Percentiles rank a stretch among this genome's conserved stretches.
Conservation (phyloP, 30 jellyfish, hydroid and myxozoan genomes). For the Sanderia malayensis region DNA sequence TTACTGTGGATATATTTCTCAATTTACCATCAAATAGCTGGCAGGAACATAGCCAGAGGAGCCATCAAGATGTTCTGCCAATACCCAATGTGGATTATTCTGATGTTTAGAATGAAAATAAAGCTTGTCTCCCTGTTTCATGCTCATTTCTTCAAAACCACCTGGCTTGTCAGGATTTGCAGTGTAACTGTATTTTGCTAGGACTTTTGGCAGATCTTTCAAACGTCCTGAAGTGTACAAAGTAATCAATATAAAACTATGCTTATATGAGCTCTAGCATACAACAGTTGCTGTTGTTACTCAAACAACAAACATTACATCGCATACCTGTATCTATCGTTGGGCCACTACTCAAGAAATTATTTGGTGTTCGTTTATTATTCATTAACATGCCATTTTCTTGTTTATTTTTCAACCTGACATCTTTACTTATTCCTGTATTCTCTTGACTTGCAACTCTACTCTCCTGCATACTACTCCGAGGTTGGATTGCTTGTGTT, state of each 20-base stretch:
- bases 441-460: not conserved
- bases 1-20: too few species aligned
- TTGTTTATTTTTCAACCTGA: not conserved
- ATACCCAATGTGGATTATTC: slow-evolving; percentile 75
- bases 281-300: too few species aligned
- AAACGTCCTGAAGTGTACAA: not conserved
- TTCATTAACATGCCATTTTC: not conserved
- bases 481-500: not conserved
- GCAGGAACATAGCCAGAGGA: slow-evolving; percentile 85
- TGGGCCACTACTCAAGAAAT: too few species aligned
- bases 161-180: slow-evolving; percentile 93
- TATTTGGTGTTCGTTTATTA: too few species aligned
- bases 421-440: not conserved
- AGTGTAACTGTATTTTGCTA: slow-evolving; percentile 73
- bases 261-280: too few species aligned
- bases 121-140: slow-evolving; percentile 76
- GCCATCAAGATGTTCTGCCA: slow-evolving; percentile 75
- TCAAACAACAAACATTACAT: too few species aligned
- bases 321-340: too few species aligned
- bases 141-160: slow-evolving; percentile 87
- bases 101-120: slow-evolving; percentile 50
- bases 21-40: slow-evolving; percentile 63
- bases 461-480: not conserved
- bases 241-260: too few species aligned
- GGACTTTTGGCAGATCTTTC: slow-evolving; percentile 1